A percentile compares a stretch with the other conserved stretches of the same genome.
Conservation (phyloP, 2,113 vertebrate genomes). For the Galbula dea region DNA sequence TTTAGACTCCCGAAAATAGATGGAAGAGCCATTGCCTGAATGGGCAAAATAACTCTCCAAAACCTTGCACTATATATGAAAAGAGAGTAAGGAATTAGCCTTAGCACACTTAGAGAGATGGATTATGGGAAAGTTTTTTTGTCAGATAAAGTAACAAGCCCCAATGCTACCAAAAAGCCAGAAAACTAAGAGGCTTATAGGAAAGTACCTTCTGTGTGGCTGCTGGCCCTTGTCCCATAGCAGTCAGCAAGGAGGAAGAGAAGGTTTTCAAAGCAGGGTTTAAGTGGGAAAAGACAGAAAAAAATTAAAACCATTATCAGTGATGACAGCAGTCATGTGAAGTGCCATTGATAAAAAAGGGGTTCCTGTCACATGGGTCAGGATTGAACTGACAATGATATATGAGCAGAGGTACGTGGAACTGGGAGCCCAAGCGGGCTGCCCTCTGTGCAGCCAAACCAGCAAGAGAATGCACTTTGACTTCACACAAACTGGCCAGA, state of each 20-base stretch:
- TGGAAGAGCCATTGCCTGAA: background rate
- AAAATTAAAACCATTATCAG: background rate
- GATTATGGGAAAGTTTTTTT: background rate
- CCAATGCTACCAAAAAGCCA: background rate
- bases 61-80: background rate
- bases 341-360: background rate
- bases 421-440: rapidly evolving
- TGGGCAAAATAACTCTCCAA: rapidly evolving
- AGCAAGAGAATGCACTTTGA: background rate
- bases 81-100: background rate
- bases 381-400: background rate
- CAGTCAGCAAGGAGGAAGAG: background rate
- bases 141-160: background rate
- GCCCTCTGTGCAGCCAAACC: background rate
- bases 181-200: background rate
- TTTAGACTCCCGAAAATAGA: background rate
- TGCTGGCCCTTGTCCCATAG: background rate
- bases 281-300: background rate
- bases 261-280: background rate
- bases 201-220: background rate
- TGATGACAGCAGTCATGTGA: background rate
- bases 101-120: background rate
- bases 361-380: background rate
- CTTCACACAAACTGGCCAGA: background rate
- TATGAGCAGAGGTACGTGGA: background rate